Conservation (phyloP, 1,140 invertebrate species). For the Grapholita molesta region DNA sequence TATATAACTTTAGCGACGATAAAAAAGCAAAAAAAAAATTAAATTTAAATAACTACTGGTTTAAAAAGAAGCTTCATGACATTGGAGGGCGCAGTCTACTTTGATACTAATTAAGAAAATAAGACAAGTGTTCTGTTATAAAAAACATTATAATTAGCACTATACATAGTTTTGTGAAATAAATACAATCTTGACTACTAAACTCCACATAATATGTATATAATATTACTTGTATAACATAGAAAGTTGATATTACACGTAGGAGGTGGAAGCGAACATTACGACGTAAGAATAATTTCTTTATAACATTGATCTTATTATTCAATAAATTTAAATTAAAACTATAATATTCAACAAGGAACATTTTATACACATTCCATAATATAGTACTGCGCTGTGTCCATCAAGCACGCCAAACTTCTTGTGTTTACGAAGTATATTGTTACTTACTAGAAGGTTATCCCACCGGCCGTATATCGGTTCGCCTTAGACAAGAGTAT, state of each 20-base stretch:
- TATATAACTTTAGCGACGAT: no score
- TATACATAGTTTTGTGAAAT: neutral
- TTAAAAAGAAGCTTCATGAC: neutral
- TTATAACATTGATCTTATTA: neutral
- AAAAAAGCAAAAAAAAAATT: no score
- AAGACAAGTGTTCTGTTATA: neutral
- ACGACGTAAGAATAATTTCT: neutral
- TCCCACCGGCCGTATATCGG: no score
- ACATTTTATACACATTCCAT: neutral
- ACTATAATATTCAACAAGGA: neutral
- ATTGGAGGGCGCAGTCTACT: neutral
- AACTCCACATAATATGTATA: neutral
- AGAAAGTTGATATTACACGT: neutral
- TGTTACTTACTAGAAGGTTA: no score
- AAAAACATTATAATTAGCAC: neutral
- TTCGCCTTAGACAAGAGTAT: no score
- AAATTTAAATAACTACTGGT: neutral
- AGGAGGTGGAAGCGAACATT: neutral
- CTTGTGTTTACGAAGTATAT: no score
- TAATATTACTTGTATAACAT: neutral
- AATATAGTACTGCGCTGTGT: no score
- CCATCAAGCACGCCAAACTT: no score
- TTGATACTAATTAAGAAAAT: neutral
- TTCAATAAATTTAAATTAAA: neutral
- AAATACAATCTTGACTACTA: neutral